Evolutionary conservation across 2,888 invertebrate genomes (phyloP), one percentile per base, ranked within the genome.

Genomic region (Philhelius pedissequus): DNA sequence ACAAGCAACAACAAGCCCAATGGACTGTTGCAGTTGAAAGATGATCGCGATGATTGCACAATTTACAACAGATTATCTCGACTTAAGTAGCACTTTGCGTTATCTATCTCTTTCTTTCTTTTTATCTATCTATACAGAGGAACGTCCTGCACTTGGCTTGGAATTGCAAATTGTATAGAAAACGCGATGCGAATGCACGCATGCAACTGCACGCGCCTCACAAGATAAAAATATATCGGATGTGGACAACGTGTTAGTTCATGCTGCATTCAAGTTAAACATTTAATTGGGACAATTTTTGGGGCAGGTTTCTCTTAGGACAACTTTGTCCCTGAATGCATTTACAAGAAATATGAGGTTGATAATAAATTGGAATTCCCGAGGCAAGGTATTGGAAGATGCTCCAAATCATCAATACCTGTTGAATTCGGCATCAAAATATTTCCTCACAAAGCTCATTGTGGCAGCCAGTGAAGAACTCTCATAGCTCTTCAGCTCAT

Each of bases 1-100:
- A 45, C 66, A 58, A 48, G 13, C 18, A 18, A 54, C 87, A 32
- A 20, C 18, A 6, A 56, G 3, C 27, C 27, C 30, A 54, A 32
- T 54, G 22, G 38, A 40, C 56, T 56, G 18, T 32, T 64, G 64
- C 52, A 43, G 74, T 71, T 66, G 58, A 52, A 58, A 86, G 86
- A 86, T 86, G 86, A 86, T 86, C 86, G 86, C 76, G 73, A 75
- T 86, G 86, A 86, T 86, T 86, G 86, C 77, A 73, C 81, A 86
- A 81, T 81, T 86, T 86, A 81, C 80, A 77, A 32, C 76, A 80
- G 81, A 86, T 86, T 86, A 86, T 81, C 86, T 77, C 69, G 48
- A 73, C 73, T 86, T 81, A 86, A 86, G 86, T 86, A 86, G 86
- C 86, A 86, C 69, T 81, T 71, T 73, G 52, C 22, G 25, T 62